These are phyloP conservation scores for Aphis craccivora DNA, from an alignment of 1,140 invertebrate species.

Conservation along the genomic window DNA sequence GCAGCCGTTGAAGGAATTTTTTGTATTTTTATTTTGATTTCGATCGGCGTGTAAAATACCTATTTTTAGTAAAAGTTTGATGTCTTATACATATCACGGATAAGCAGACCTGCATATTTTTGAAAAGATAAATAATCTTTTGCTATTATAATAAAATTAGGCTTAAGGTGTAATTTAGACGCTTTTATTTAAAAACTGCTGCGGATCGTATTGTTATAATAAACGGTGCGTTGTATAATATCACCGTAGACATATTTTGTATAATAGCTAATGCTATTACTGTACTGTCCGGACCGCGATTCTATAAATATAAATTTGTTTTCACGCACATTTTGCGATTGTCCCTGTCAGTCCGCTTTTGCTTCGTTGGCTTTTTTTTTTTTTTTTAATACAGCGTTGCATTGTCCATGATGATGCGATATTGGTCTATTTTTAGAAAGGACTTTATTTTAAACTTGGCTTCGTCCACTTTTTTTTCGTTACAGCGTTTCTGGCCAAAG, in stretches of 20 bases:
- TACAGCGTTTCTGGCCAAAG: conserved; percentile 61
- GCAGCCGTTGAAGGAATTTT: background rate
- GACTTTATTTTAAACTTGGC: background rate
- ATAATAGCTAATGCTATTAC: background rate
- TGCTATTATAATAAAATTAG: background rate
- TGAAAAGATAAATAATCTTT: background rate
- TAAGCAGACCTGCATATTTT: background rate
- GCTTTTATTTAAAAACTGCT: background rate
- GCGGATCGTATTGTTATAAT: too few relatives aligned
- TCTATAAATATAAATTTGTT: conserved; percentile 1
- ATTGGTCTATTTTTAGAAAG: background rate
- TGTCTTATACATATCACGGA: background rate
- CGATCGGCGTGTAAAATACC: background rate
- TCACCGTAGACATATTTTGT: background rate
- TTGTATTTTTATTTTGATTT: background rate
- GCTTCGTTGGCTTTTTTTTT: background rate
- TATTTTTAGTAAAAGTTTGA: background rate
- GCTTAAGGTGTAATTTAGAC: background rate
- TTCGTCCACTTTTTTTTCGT: conserved; percentile 22
- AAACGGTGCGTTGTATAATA: background rate
- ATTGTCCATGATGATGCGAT: background rate
- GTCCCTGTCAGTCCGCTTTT: background rate
- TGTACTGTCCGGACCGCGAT: background rate
- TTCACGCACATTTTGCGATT: background rate
- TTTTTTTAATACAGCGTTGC: background rate